Base-by-base conservation (phyloP, 2,888 invertebrate genomes). In the Shargacucullia verbasci region DNA sequence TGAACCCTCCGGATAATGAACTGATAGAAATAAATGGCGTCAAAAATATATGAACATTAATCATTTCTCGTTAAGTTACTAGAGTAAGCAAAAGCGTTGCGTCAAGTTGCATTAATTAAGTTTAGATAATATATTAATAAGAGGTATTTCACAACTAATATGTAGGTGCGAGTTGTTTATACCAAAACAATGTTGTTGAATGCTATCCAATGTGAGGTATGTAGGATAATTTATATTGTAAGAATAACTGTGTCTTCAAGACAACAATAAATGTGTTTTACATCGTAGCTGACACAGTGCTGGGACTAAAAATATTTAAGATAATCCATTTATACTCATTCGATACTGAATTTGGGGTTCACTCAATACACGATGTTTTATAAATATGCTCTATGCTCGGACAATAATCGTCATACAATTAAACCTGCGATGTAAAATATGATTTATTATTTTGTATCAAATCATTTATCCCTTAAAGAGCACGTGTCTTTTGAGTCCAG, bases 101-200 rank as follows among this genome's bases (percentile, higher is more conserved):
- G 35, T 41, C 20, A 34, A 33, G 4, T 49, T 40, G 47, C 35
- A 41, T 60, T 53, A 20, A 20, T 20, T 20, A 20, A 20, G 2
- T 20, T 20, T 20, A 37, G 13, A 62, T 9, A 59, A 15, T 48
- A 14, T 60, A 53, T 55, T 25, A 44, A 25, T 43, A 69, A 64
- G 34, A 40, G 56, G 49, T 69, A 53, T 73, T 74, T 74, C 70
- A 65, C 70, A 73, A 69, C 59, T 71, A 73, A 68, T 66, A 58
- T 68, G 60, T 73, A 65, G 27, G 59, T 70, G 63, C 59, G 61
- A 73, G 59, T 62, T 55, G 50, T 71, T 59, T 74, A 78, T 80
- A 81, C 80, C 80, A 84, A 84, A 85, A 77, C 52, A 70, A 70
- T 76, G 66, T 81, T 81, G 80, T 82, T 82, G 72, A 77, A 74